phyloP scores from a whole-genome alignment of 2,888 invertebrate species.

The Spodoptera littoralis region DNA sequence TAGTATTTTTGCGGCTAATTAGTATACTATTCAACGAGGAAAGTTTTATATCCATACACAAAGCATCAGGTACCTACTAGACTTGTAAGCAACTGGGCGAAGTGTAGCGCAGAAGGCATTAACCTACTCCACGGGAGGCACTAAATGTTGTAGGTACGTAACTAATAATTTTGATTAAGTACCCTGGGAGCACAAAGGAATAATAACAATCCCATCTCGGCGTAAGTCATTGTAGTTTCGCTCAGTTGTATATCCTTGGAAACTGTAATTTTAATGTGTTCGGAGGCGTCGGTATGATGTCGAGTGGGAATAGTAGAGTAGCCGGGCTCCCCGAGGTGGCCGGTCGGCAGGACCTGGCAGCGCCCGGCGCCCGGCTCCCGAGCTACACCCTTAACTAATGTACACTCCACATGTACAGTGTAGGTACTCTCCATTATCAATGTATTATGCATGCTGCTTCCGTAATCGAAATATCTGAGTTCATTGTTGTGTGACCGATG shows the following conservation, averaged over 20 bases:
- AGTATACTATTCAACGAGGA: too few species aligned
- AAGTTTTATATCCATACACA: not conserved
- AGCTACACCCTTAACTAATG: conserved; percentile 67
- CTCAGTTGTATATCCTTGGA: conserved; percentile 79
- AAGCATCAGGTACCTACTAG: conserved; percentile 33
- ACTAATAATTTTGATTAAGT: conserved; percentile 85
- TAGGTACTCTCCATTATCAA: conserved; percentile 34
- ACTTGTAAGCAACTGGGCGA: conserved; percentile 54
- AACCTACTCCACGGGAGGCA: conserved; percentile 67
- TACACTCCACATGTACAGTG: conserved; percentile 56
- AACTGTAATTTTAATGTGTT: conserved; percentile 88
- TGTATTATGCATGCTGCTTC: conserved; percentile 42
- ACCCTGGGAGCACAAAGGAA: conserved; percentile 81
- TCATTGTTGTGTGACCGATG: conserved; percentile 13
- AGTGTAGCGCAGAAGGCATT: conserved; percentile 38
- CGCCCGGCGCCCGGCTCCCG: conserved; percentile 40
- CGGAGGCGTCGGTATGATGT: conserved; percentile 78
- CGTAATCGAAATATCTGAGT: conserved; percentile 27
- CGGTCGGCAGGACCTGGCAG: conserved; percentile 53
- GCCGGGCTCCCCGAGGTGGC: conserved; percentile 69
- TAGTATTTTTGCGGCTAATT: too few species aligned
- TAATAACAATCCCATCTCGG: conserved; percentile 83
- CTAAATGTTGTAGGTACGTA: conserved; percentile 57
- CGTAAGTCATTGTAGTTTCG: conserved; percentile 80
- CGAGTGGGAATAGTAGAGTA: conserved; percentile 73